Evolutionary conservation across 2,888 invertebrate species (phyloP), one percentile per base, ranked within the genome.

Genomic region (Drosophila formosana): DNA sequence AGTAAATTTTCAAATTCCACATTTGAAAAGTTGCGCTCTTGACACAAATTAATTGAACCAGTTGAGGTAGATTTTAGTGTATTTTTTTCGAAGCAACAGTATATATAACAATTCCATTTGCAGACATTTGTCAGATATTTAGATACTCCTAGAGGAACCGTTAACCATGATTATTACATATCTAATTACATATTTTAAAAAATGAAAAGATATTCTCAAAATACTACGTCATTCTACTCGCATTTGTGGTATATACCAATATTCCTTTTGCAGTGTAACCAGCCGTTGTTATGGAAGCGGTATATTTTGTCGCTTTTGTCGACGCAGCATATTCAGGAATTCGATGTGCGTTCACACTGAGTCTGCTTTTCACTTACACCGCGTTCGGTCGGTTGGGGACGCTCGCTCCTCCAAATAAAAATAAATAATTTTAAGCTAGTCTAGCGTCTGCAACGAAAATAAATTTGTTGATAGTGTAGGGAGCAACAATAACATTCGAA

Each of bases 361-460:
- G 74, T 78, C 53, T 58, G 78, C 61, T 73, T 73, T 73, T 78
- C 65, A 74, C 62, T 56, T 60, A 56, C 75, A 30, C 65, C 69
- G 80, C 61, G 87, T 65, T 56, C 77, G 87, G 86, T 57, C 58
- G 82, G 53, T 55, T 67, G 85, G 85, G 58, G 37, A 37, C 37
- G 37, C 37, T 37, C 76, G 86, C 87, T 64, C 55, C 64, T 37
- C 37, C 4, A 37, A 70, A 52, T 41, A 41, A 41, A 13, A 41
- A 13, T 41, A 37, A n/a, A 37, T 83, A 82, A 66, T 72, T 70
- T 78, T 87, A 84, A 78, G 78, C 70, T 84, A 77, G 76, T 52
- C 55, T 83, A 80, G 87, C 72, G 60, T 79, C 69, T 72, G 45
- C 69, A 77, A 69, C 65, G 61, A 55, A 57, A 58, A 39, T 61